Conservation (phyloP, 2,797 vertebrate species). For the Kryptolebias ocellatus region DNA sequence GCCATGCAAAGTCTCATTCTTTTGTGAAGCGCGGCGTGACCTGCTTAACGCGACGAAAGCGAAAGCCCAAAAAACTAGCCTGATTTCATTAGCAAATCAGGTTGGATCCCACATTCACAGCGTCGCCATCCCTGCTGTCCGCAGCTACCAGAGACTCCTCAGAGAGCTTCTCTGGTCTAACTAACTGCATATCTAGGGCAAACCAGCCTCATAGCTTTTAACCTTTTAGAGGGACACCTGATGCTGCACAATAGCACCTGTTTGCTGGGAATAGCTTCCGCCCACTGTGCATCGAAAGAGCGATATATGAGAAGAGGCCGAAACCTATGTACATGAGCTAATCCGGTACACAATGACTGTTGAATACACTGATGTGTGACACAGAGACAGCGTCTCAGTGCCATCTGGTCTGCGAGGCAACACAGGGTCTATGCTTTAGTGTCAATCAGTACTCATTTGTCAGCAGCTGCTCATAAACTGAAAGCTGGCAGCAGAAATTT, state of each 20-base stretch:
- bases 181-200: constrained; percentile 66
- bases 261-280: constrained; percentile 58
- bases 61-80: constrained; percentile 55
- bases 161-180: constrained; percentile 52
- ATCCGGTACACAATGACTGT: constrained; percentile 52
- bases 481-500: constrained; percentile 17
- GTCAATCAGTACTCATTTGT: constrained; percentile 43
- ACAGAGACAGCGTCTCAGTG: constrained; percentile 32
- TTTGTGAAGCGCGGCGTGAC: constrained; percentile 12
- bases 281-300: constrained; percentile 35
- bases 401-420: constrained; percentile 55
- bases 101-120: constrained; percentile 61
- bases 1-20: constrained; percentile 8
- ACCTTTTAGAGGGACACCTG: constrained; percentile 67
- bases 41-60: constrained; percentile 48
- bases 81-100: constrained; percentile 70
- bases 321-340: constrained; percentile 41
- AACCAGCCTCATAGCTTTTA: constrained; percentile 33
- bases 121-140: constrained; percentile 36
- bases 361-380: constrained; percentile 50
- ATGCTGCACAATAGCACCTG: constrained; percentile 67
- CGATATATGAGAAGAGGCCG: constrained; percentile 33
- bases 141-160: constrained; percentile 55
- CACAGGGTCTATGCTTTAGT: constrained; percentile 31
- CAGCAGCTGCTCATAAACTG: constrained; percentile 52